A percentile compares a stretch with the other conserved stretches of the same genome.
These are phyloP conservation scores for Protophormia terraenovae DNA, from an alignment of 2,888 invertebrate species.

Conservation along the genomic window DNA sequence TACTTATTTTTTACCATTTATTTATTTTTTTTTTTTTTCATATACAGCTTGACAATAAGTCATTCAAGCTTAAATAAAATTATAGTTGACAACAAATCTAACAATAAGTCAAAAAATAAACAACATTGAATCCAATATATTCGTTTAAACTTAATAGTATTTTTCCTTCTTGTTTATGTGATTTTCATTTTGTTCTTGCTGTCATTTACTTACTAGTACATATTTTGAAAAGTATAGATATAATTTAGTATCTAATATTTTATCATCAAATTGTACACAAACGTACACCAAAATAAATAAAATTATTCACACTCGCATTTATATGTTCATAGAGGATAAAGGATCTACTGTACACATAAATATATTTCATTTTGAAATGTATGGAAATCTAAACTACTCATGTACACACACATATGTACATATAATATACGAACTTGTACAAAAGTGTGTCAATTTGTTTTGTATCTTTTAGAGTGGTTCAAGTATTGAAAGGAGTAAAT, in stretches of 20 bases:
- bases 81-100: background rate
- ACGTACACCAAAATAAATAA: background rate
- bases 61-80: constrained; percentile 11
- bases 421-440: too few relatives aligned
- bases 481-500: background rate
- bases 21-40: background rate
- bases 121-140: background rate
- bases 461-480: background rate
- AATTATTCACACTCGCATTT: background rate
- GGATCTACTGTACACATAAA: too few relatives aligned
- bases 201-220: background rate
- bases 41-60: constrained; percentile 14
- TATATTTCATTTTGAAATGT: too few relatives aligned
- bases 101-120: constrained; percentile 3
- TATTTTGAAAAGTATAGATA: background rate
- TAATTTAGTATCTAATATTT: constrained; percentile 1
- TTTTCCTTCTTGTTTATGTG: background rate
- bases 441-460: background rate
- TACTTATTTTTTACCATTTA: background rate
- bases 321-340: background rate
- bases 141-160: background rate
- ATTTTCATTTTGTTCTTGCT: background rate
- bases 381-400: too few relatives aligned
- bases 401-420: too few relatives aligned
- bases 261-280: background rate